Evolutionary conservation across 2,888 invertebrate species (phyloP), one percentile per base, ranked within the genome.

Genomic region (Epiblema foenella): DNA sequence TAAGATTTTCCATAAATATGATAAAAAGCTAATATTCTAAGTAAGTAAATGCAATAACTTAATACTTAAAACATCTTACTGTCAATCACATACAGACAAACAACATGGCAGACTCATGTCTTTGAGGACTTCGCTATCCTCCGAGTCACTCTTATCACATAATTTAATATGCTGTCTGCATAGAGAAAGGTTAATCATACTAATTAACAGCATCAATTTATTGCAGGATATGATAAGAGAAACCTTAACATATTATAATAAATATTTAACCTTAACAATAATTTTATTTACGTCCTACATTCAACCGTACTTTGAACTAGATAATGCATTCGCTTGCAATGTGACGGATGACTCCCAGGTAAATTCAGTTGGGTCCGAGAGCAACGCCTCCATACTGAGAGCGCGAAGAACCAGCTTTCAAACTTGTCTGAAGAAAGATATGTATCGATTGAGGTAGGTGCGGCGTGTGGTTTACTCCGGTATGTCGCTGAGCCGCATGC

Each of bases 401-500:
- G 8, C 20, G 9, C 24, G 29, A 29, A 46, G 29, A 17, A 17
- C 17, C 46, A 17, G 18, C 12, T 18, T 15, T 63, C 37, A 10
- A 46, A 8, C 17, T 63, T 51, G 11, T 18, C 33, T 49, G n/a
- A 20, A 20, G 18, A 17, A 49, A 0, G 4, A 10, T 9, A 12
- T 39, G 10, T 2, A 11, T 24, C 39, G 52, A 39, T 39, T 24
- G 17, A 59, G 39, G 51, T 18, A n/a, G 46, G 18, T 17, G 2
- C 18, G 37, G 17, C 24, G 18, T 24, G 20, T 20, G 20, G 20
- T 46, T 83, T 79, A 95, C 76, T 94, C 93, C 0, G 95, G 95
- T 77, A 95, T 93, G 75, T 94, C 94, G 74, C 93, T 94, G 17
- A 95, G 90, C 20, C 89, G 90, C 42, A 95, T 94, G 17, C 95